Conservation (phyloP, 2,113 vertebrate genomes). For the Macaca mulatta region DNA sequence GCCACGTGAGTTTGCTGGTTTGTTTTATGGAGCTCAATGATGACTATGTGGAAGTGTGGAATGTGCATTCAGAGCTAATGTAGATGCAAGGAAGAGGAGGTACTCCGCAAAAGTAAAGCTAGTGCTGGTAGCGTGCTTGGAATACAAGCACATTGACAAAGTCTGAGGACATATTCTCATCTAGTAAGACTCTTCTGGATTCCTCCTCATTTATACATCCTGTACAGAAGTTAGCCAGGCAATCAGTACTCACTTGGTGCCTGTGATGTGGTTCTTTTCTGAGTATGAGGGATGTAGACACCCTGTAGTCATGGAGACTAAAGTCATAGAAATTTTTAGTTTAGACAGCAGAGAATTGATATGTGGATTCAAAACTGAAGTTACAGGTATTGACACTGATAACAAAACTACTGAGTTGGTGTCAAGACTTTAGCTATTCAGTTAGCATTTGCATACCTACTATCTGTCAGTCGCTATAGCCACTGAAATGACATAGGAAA, state of each 20-base stretch:
- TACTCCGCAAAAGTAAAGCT: not conserved
- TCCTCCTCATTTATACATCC: not conserved
- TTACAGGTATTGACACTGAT: not conserved
- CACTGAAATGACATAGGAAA: not conserved
- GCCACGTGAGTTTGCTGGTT: not conserved
- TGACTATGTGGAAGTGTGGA: not conserved
- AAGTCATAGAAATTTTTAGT: not conserved
- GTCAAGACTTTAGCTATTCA: not conserved
- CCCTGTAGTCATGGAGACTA: not conserved
- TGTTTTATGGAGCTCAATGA: not conserved
- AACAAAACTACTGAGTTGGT: not conserved
- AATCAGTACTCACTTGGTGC: not conserved
- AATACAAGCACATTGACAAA: not conserved
- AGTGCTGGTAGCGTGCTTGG: not conserved
- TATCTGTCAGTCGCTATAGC: not conserved
- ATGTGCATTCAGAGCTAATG: not conserved
- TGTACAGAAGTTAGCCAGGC: not conserved
- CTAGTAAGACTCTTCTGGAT: not conserved
- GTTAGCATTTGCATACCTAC: not conserved
- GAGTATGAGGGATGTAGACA: not conserved
- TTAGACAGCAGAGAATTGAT: not conserved
- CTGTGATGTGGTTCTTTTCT: not conserved
- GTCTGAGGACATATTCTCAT: not conserved
- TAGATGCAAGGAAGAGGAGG: not conserved
- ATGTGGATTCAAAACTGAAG: not conserved